Evolutionary conservation across 2,797 vertebrate species (phyloP), one percentile per base, ranked within the genome.

Genomic region (Eremophila alpestris): DNA sequence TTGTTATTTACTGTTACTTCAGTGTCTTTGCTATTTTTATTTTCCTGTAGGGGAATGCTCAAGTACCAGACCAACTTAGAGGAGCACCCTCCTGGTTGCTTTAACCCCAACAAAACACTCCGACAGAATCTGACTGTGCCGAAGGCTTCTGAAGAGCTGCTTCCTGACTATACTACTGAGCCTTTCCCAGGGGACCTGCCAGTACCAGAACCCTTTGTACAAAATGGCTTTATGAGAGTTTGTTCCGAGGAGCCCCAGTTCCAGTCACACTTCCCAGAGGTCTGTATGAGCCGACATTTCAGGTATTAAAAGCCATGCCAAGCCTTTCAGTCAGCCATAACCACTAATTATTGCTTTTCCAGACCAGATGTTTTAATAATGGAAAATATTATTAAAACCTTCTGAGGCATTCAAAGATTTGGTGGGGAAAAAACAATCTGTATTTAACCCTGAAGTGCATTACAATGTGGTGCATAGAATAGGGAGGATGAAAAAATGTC

Each of bases 1-100:
- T 88, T 90, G 40, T 27, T 89, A 82, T 88, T 73, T 43, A 55
- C 70, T 70, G 32, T 65, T 93, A 27, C 10, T 90, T 41, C 34
- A 30, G 40, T 30, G 18, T 84, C 64, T 89, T 75, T 60, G n/a
- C 41, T 70, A 16, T 90, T 93, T 55, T 34, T 81, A 9, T 63
- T 77, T 92, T 92, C 36, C 38, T 95, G 10, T 55, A 99, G 99
- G 81, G 99, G 99, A 38, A 98, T 98, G 83, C 97, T 99, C 87
- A 99, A 99, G 97, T 99, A 99, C 97, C 99, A 99, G 90, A 98
- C 97, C 89, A 99, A 99, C 91, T 87, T 99, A 73, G 98, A 99
- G 67, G 96, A 98, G 49, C 99, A 99, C 68, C 98, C 98, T 86
- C 99, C 99, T 36, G 99, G 99, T 93, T 99, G 99, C 97, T 87